Evolutionary conservation across 2,797 vertebrate species (phyloP).

Genomic region (Setipinna tenuifilis): DNA sequence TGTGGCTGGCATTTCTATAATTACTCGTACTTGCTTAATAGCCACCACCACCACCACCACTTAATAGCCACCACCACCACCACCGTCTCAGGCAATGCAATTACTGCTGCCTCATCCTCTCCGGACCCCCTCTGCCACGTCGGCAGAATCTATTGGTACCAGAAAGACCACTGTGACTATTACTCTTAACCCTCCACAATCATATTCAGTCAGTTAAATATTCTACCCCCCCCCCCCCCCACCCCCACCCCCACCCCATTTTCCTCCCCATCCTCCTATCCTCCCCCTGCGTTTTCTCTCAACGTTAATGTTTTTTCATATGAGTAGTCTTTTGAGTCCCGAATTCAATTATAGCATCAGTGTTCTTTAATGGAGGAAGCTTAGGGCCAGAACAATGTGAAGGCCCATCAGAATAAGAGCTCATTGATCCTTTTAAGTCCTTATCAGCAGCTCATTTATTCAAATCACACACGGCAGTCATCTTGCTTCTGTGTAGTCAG

Average conservation of each 20-base stretch:
- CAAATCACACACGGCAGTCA: constrained; percentile 54
- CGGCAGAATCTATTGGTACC: background rate
- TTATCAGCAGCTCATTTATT: constrained; percentile 58
- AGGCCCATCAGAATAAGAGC: constrained; percentile 49
- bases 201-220: background rate
- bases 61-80: background rate
- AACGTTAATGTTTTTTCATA: constrained; percentile 32
- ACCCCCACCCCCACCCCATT: background rate
- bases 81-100: constrained; percentile 17
- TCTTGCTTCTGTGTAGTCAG: constrained; percentile 46
- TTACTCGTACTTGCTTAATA: constrained; percentile 18
- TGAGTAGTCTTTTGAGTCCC: constrained; percentile 40
- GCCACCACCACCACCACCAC: too few species aligned
- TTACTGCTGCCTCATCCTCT: constrained; percentile 19
- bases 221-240: too few species aligned
- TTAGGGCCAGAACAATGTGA: constrained; percentile 18
- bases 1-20: background rate
- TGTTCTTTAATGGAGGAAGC: constrained; percentile 52
- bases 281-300: background rate
- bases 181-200: background rate
- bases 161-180: background rate
- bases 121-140: background rate
- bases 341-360: constrained; percentile 44
- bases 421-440: constrained; percentile 53
- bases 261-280: background rate